A percentile compares a stretch with the other conserved stretches of the same genome.
Evolutionary conservation across 2,888 invertebrate genomes (phyloP).

Genomic region (Netelia fuscicornis): DNA sequence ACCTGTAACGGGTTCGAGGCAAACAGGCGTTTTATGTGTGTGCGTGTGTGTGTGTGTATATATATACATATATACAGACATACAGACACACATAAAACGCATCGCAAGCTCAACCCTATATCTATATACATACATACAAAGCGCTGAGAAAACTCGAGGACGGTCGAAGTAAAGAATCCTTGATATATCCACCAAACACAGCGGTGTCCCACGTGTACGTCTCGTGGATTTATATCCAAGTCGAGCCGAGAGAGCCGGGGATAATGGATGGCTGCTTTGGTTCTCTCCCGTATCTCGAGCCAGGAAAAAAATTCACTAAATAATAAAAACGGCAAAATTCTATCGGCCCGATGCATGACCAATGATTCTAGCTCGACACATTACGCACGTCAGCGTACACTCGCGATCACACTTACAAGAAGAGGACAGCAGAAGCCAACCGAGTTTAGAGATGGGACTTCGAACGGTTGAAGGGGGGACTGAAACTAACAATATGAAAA

Average conservation of each 20-base stretch:
- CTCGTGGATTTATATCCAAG: conserved; percentile 82
- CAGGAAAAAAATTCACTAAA: conserved; percentile 75
- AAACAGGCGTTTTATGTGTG: conserved; percentile 17
- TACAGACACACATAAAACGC: not conserved
- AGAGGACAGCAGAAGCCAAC: no score
- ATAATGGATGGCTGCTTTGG: conserved; percentile 80
- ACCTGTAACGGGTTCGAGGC: not conserved
- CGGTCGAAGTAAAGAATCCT: conserved; percentile 69
- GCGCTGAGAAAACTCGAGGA: conserved; percentile 37
- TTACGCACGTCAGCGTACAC: no score
- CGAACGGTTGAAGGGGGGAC: no score
- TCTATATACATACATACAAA: not conserved
- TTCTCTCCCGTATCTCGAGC: conserved; percentile 30
- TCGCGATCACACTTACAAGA: not conserved
- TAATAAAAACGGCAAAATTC: conserved; percentile 74
- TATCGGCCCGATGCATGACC: conserved; percentile 23
- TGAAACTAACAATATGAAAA: no score
- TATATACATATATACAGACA: not conserved
- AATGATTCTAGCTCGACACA: no score
- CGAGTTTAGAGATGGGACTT: no score
- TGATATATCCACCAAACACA: conserved; percentile 84
- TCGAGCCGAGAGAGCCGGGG: conserved; percentile 68
- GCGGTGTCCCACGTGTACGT: conserved; percentile 69
- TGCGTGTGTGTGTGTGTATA: not conserved
- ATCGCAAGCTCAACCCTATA: not conserved